These are phyloP conservation scores for Dasysyrphus albostriatus DNA, from an alignment of 2,888 invertebrate species.

Conservation along the genomic window DNA sequence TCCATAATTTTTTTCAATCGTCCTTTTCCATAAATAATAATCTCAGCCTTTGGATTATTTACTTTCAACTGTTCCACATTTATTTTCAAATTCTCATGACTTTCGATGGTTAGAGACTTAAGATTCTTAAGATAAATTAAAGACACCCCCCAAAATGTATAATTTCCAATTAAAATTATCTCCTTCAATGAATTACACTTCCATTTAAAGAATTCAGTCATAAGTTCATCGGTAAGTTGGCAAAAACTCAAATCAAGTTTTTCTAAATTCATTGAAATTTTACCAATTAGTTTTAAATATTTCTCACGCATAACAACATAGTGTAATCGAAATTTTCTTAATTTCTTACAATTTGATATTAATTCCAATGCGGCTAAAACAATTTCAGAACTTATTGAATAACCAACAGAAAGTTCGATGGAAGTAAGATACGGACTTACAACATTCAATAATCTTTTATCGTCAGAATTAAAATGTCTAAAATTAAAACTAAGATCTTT, in stretches of 20 bases:
- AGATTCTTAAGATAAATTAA: constrained; percentile 40
- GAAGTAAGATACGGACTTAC: constrained; percentile 26
- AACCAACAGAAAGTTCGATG: constrained; percentile 50
- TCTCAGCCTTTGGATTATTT: constrained; percentile 55
- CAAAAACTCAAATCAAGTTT: constrained; percentile 67
- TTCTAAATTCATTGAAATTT: constrained; percentile 54
- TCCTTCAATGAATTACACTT: constrained; percentile 54
- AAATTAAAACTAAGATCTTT: constrained; percentile 51
- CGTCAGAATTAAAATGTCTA: constrained; percentile 39
- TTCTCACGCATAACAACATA: constrained; percentile 56
- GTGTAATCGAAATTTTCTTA: constrained; percentile 41
- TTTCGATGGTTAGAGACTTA: constrained; percentile 38
- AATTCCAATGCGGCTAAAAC: constrained; percentile 35
- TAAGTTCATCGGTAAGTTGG: constrained; percentile 50
- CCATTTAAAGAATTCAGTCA: constrained; percentile 51
- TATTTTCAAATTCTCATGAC: constrained; percentile 45
- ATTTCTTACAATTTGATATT: constrained; percentile 27
- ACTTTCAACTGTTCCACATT: constrained; percentile 31
- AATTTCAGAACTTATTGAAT: constrained; percentile 42
- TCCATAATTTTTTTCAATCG: constrained; percentile 39
- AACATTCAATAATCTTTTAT: constrained; percentile 27
- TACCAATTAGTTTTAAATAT: constrained; percentile 37
- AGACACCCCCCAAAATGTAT: constrained; percentile 42
- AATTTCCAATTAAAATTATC: constrained; percentile 57
- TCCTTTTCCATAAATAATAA: constrained; percentile 57